A percentile compares a stretch with the other conserved stretches of the same genome.
phyloP scores from a whole-genome alignment of 92 coral and sea anemone species.

The Muricea muricata region DNA sequence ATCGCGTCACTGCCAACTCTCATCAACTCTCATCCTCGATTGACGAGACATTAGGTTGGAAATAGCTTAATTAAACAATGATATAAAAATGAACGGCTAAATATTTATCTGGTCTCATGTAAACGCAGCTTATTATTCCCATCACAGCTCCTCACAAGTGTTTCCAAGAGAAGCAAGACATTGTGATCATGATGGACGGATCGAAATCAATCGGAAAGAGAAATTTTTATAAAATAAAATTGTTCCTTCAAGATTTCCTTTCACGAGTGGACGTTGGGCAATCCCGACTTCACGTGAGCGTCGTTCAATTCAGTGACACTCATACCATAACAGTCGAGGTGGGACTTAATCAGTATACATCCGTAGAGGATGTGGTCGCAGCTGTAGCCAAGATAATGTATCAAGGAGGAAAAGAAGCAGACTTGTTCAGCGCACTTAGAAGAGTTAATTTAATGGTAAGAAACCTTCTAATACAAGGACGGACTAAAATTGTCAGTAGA shows the following conservation, averaged over 20 bases:
- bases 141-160: slow-evolving; percentile 42
- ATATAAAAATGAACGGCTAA: too few relatives aligned
- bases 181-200: slow-evolving; percentile 33
- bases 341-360: slow-evolving; percentile 12
- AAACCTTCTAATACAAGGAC: neutral
- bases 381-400: slow-evolving; percentile 31
- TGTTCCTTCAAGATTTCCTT: slow-evolving; percentile 7
- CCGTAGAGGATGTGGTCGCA: slow-evolving; percentile 10
- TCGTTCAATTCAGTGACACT: slow-evolving; percentile 15
- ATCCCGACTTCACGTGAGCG: slow-evolving; percentile 25
- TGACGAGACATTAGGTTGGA: too few relatives aligned
- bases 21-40: too few relatives aligned
- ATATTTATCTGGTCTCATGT: too few relatives aligned
- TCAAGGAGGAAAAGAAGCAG: slow-evolving; percentile 11
- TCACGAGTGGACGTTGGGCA: slow-evolving; percentile 41
- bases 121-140: too few relatives aligned
- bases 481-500: too few relatives aligned
- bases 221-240: neutral
- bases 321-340: slow-evolving; percentile 1
- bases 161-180: slow-evolving; percentile 39
- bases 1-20: too few relatives aligned
- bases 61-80: too few relatives aligned
- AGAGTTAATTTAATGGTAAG: slow-evolving; percentile 10
- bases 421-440: slow-evolving; percentile 12
- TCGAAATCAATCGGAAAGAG: slow-evolving; percentile 17